Percentiles rank a stretch among this genome's conserved stretches.
These are phyloP conservation scores for Noturus placidus DNA, from an alignment of 2,113 vertebrate genomes.

Conservation along the genomic window DNA sequence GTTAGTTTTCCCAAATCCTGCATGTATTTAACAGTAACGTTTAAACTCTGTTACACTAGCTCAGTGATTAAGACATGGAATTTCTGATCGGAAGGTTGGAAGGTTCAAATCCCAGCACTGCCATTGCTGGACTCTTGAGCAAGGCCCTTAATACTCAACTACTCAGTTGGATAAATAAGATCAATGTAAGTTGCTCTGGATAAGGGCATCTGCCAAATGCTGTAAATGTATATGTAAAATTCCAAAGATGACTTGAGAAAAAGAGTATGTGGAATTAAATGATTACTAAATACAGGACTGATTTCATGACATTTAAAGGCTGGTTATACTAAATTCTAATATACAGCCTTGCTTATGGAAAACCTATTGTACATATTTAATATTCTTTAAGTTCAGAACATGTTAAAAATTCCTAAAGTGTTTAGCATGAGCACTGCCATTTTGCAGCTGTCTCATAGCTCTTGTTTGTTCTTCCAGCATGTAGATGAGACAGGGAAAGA, in stretches of 20 bases:
- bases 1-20: too few species aligned
- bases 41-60: too few species aligned
- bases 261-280: background rate
- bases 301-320: background rate
- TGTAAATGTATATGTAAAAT: background rate
- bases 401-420: background rate
- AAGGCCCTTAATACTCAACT: background rate
- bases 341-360: background rate
- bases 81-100: too few species aligned
- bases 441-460: background rate
- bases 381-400: background rate
- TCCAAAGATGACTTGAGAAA: background rate
- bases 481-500: slow-evolving; percentile 29
- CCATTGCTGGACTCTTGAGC: background rate
- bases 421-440: background rate
- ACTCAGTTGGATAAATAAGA: background rate
- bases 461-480: background rate
- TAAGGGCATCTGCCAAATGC: background rate
- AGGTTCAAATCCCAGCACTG: too few species aligned
- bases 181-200: background rate
- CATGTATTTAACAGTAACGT: too few species aligned
- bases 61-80: too few species aligned
- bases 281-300: background rate
- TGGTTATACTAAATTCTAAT: background rate
- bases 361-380: background rate